phyloP scores from a whole-genome alignment of 2,888 invertebrate genomes.

The Mellilla xanthometata region DNA sequence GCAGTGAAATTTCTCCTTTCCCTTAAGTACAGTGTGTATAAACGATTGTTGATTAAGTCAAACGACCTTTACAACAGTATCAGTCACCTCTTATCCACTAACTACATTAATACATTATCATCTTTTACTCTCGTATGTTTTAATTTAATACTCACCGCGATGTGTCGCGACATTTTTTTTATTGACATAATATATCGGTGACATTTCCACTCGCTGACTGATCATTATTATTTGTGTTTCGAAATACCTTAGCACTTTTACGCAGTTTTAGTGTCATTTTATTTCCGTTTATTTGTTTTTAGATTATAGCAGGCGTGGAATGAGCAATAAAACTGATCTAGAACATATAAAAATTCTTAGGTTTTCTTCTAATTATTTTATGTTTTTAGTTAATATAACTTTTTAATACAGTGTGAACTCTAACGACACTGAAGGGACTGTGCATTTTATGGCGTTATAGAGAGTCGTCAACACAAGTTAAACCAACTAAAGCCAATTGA shows the following conservation, averaged over 20 bases:
- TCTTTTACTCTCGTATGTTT: constrained; percentile 18
- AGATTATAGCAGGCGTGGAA: constrained; percentile 14
- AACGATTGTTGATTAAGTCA: no score
- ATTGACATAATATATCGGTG: constrained; percentile 32
- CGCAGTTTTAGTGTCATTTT: constrained; percentile 17
- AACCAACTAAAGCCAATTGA: no score
- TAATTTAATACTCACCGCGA: constrained; percentile 20
- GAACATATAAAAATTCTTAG: constrained; percentile 5
- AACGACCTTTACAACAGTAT: not conserved
- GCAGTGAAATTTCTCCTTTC: no score
- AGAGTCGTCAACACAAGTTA: no score
- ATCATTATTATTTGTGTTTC: constrained; percentile 37
- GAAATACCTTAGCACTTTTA: constrained; percentile 27
- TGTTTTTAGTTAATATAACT: no score
- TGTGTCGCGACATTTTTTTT: constrained; percentile 29
- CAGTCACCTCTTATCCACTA: constrained; percentile 5
- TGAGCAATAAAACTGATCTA: constrained; percentile 15
- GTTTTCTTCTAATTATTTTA: no score
- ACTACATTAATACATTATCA: constrained; percentile 14
- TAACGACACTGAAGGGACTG: no score
- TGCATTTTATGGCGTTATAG: no score
- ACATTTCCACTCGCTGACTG: constrained; percentile 32
- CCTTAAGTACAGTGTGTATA: no score
- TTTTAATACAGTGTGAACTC: no score
- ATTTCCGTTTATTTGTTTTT: constrained; percentile 23